These are phyloP conservation scores for Babylonia areolata DNA, from an alignment of 1,140 invertebrate species.

Conservation along the genomic window DNA sequence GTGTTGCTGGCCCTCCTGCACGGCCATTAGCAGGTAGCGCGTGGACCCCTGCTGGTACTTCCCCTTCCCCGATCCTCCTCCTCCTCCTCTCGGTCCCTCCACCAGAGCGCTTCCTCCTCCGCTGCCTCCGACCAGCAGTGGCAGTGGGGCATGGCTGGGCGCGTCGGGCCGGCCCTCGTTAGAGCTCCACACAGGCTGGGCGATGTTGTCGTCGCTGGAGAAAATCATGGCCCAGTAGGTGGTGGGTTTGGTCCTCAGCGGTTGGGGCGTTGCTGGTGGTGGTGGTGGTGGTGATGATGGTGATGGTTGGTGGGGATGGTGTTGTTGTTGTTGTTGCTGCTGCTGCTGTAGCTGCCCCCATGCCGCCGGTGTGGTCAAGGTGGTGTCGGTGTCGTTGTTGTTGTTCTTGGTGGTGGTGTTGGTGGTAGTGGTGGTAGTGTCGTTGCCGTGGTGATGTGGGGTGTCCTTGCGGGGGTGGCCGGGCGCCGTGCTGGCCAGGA, in stretches of 20 bases:
- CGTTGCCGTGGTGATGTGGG: no score
- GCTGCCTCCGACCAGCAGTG: slow-evolving; percentile 1
- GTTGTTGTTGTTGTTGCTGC: slow-evolving; percentile 39
- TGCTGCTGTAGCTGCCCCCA: slow-evolving; percentile 19
- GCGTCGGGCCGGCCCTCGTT: slow-evolving; percentile 44
- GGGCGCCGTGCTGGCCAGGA: slow-evolving; percentile 33
- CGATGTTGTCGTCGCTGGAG: slow-evolving; percentile 48
- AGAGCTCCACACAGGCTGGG: slow-evolving; percentile 31
- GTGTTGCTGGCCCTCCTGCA: slow-evolving; percentile 57
- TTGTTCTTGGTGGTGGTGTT: background rate
- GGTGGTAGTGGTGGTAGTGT: no score
- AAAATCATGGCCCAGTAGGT: slow-evolving; percentile 48
- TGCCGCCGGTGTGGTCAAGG: background rate
- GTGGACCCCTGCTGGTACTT: background rate
- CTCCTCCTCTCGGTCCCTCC: background rate
- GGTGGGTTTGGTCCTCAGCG: background rate
- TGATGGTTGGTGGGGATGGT: background rate
- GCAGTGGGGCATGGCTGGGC: slow-evolving; percentile 46
- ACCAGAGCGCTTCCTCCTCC: background rate
- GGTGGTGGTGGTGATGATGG: slow-evolving; percentile 13
- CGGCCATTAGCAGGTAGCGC: slow-evolving; percentile 53
- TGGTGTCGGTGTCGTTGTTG: background rate
- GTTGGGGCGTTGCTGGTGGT: background rate
- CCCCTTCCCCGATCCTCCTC: background rate
- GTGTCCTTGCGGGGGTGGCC: no score